Base-by-base conservation (phyloP, 2,888 invertebrate species). In the Stenodema calcarata region DNA sequence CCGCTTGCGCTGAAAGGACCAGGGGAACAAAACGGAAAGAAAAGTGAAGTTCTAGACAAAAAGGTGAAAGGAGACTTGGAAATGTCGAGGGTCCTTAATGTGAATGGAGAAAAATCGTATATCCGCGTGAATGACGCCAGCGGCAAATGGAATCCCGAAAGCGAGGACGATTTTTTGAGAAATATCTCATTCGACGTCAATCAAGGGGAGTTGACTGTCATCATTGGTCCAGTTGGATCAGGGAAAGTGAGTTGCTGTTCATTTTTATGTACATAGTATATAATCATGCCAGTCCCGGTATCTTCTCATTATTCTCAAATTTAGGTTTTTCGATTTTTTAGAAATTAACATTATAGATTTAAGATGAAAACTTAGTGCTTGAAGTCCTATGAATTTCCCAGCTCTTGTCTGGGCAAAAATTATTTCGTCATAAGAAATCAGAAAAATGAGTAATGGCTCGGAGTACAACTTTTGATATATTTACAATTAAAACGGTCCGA, bases 201-300 rank as follows among this genome's bases (percentile, higher is more conserved):
- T 18, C 92, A 91, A 89, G 94, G 94, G 88, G 94, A 93, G 89
- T 90, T 94, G 23, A 93, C 95, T 88, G 95, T 94, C 18, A 93
- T 96, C 70, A 94, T 96, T 79, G 96, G 96, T 16, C 93, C 94
- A 86, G 95, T 96, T 0, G 96, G 95, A 9, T 92, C 94, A 44
- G 96, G 96, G 73, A 96, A 96, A 92, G 93, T 93, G 28, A 82
- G 82, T 23, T 54, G 6, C 35, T 69, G 6, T 30, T 76, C 16
- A n/a, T 12, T 42, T n/a, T 16, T 3, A 12, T 14, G n/a, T 69
- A 2, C n/a, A 18, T 54, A 11, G 54, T 47, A n/a, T 47, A 47
- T 47, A 47, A 47, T 14, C 50, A n/a, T 14, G 11, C 16, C 47
- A 47, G 47, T 11, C 47, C 47, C 16, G 16, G n/a, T n/a, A n/a